Conservation (phyloP, 1,140 invertebrate genomes). For the Branchinecta lindahli region DNA sequence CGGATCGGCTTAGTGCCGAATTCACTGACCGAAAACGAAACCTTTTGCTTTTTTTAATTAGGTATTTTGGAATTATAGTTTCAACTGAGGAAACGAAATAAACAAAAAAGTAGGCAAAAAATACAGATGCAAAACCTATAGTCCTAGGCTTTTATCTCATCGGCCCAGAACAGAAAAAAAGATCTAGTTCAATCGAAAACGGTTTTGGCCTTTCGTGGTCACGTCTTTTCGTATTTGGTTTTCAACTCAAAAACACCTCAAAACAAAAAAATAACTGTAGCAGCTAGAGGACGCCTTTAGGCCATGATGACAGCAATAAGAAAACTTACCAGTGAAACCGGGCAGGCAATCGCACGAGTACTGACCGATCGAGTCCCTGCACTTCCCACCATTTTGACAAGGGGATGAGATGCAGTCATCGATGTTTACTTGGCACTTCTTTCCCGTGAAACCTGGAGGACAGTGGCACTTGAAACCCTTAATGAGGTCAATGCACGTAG, state of each 20-base stretch:
- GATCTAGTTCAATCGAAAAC: too few relatives aligned
- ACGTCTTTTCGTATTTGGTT: too few relatives aligned
- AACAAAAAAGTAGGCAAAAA: conserved; percentile 15
- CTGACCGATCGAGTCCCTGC: conserved; percentile 63
- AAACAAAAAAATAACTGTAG: too few relatives aligned
- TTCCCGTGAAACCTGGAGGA: conserved; percentile 65
- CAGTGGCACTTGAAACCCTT: conserved; percentile 73
- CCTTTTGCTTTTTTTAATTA: too few relatives aligned
- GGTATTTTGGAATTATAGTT: too few relatives aligned
- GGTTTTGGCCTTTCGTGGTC: too few relatives aligned
- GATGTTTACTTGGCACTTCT: conserved; percentile 71
- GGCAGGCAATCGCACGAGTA: conserved; percentile 31
- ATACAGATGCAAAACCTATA: too few relatives aligned
- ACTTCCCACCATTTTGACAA: conserved; percentile 68
- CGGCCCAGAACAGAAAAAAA: background rate
- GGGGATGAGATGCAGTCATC: conserved; percentile 74
- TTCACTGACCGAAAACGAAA: too few relatives aligned
- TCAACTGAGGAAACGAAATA: background rate
- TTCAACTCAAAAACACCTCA: too few relatives aligned
- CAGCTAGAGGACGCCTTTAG: too few relatives aligned
- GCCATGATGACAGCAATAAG: conserved; percentile 14
- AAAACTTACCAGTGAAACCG: conserved; percentile 25
- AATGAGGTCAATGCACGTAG: conserved; percentile 66
- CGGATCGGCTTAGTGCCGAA: too few relatives aligned
- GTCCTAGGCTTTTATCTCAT: conserved; percentile 1